Base-by-base conservation (phyloP, 2,888 invertebrate genomes). In the Lochmaea crataegi region DNA sequence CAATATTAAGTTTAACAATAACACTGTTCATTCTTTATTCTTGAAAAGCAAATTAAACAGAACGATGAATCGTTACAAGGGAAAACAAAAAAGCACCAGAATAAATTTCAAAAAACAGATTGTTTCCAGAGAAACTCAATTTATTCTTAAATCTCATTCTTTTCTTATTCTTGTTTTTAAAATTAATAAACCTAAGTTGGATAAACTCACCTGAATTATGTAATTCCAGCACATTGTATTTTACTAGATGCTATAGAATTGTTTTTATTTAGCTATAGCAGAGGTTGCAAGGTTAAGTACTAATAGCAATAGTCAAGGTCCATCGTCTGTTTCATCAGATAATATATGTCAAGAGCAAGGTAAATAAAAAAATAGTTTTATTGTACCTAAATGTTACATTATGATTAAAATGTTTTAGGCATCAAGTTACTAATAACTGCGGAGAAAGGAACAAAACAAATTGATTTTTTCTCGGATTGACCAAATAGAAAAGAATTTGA, bases 341-440 rank as follows among this genome's bases (percentile, higher is more conserved):
- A 51, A 51, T 51, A 51, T 51, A 51, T 51, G 7, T 51, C 16
- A n/a, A 51, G 51, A 51, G 51, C 51, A 51, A 51, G 51, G 51
- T 51, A 51, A 51, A 51, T 51, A 51, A n/a, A 51, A n/a, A n/a
- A n/a, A n/a, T n/a, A n/a, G n/a, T n/a, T 51, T 51, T 51, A 45
- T 45, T 45, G 45, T 45, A 45, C 45, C 12, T 12, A 12, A 45
- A 45, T 14, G 45, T 45, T 45, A 45, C 45, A 45, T 45, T 45
- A 45, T 12, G 45, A 45, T 45, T 45, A 45, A 45, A 45, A 45
- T 45, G 45, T 45, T 45, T 45, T 12, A 45, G 45, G 4, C 45
- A 45, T 45, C 45, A 45, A 45, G 45, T 45, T 45, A 45, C 45
- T 45, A 45, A 45, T 45, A 45, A 45, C 45, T 45, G 45, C 45